Evolutionary conservation across 2,888 invertebrate species (phyloP).

Genomic region (Tupiocoris notatus): DNA sequence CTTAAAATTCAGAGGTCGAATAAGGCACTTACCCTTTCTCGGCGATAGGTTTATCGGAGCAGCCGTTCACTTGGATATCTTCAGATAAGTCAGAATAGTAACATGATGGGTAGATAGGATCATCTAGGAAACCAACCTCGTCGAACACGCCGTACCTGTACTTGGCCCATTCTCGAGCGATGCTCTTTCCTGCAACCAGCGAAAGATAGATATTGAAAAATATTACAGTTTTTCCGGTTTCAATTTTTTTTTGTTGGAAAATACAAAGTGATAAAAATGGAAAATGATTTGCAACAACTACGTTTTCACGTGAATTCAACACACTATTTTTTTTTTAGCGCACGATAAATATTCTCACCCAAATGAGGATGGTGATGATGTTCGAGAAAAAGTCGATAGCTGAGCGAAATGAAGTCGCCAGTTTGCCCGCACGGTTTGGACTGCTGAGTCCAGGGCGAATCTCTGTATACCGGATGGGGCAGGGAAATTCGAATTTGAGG

Average conservation of each 20-base stretch:
- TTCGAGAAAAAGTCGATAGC: conserved; percentile 54
- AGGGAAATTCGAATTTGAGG: conserved; percentile 59
- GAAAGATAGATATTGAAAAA: too few relatives aligned
- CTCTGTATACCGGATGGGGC: conserved; percentile 58
- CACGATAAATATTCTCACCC: conserved; percentile 50
- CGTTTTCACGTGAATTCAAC: too few relatives aligned
- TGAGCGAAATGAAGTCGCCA: conserved; percentile 62
- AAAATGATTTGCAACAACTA: too few relatives aligned
- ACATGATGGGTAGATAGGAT: conserved; percentile 61
- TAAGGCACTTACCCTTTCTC: conserved; percentile 56
- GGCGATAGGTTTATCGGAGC: conserved; percentile 58
- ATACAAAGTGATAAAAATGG: too few relatives aligned
- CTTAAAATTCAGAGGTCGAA: not conserved
- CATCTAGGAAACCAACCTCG: conserved; percentile 62
- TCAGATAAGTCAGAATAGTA: conserved; percentile 55
- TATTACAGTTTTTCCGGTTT: too few relatives aligned
- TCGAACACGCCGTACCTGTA: conserved; percentile 69
- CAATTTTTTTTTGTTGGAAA: too few relatives aligned
- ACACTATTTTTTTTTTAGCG: too few relatives aligned
- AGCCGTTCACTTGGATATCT: conserved; percentile 57
- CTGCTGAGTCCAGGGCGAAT: conserved; percentile 63
- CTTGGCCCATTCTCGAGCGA: conserved; percentile 65
- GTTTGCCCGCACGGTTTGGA: conserved; percentile 61
- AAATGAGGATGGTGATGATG: conserved; percentile 52
- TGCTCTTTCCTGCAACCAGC: conserved; percentile 56